Conservation (phyloP, 1,140 invertebrate genomes). For the Drosophila tropicalis region DNA sequence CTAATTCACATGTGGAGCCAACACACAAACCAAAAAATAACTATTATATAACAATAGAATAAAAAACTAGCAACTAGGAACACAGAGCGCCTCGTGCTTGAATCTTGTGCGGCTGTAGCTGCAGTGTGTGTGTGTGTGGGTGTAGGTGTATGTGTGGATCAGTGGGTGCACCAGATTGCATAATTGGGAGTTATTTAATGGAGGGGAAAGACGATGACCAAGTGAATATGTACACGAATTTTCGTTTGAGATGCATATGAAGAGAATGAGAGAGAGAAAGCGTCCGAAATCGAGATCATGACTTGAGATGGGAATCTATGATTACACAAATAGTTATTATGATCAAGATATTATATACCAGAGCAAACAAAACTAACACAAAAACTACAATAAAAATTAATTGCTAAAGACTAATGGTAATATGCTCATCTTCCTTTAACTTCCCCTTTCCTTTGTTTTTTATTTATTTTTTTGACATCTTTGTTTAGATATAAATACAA, state of each 20-base stretch:
- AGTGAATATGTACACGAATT: background rate
- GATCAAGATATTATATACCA: constrained; percentile 10
- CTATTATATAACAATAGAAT: constrained; percentile 21
- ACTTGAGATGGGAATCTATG: constrained; percentile 2
- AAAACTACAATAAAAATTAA: constrained; percentile 16
- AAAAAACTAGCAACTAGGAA: constrained; percentile 38
- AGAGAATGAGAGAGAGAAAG: background rate
- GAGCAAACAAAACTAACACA: constrained; percentile 16
- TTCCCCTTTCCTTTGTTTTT: background rate
- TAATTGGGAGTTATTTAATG: constrained; percentile 34
- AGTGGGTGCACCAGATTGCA: constrained; percentile 64
- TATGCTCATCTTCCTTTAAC: background rate
- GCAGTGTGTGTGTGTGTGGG: constrained; percentile 46
- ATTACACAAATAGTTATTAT: background rate
- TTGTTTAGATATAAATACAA: constrained; percentile 8
- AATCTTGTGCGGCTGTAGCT: constrained; percentile 62
- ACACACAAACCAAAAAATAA: constrained; percentile 43
- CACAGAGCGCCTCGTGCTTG: constrained; percentile 55
- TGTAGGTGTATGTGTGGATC: constrained; percentile 34
- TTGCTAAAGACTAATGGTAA: constrained; percentile 15
- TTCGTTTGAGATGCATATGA: background rate
- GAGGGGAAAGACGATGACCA: constrained; percentile 30
- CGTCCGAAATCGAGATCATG: background rate
- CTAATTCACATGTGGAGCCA: constrained; percentile 43
- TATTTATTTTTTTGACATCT: background rate